Conservation (phyloP, 2,888 invertebrate species). For the Orthosia cruda region DNA sequence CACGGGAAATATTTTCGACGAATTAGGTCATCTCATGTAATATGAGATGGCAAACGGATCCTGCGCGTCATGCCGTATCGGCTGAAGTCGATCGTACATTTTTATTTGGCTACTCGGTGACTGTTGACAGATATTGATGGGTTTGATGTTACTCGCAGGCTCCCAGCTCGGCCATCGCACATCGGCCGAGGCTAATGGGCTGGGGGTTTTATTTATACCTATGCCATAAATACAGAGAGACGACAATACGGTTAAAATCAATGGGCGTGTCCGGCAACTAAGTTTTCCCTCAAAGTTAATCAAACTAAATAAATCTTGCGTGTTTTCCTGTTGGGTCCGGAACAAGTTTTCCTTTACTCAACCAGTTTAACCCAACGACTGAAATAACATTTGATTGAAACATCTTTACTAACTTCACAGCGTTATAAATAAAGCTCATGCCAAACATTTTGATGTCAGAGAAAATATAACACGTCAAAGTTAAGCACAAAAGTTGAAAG, state of each 20-base stretch:
- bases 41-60: conserved; percentile 80
- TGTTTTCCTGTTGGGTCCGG: conserved; percentile 64
- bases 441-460: conserved; percentile 72
- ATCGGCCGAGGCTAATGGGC: conserved; percentile 80
- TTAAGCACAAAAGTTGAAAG: conserved; percentile 73
- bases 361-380: conserved; percentile 11
- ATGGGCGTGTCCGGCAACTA: conserved; percentile 78
- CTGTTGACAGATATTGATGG: conserved; percentile 90
- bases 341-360: conserved; percentile 40
- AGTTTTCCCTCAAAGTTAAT: conserved; percentile 73
- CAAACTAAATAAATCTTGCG: conserved; percentile 68
- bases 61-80: conserved; percentile 80
- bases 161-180: conserved; percentile 80
- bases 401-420: background rate
- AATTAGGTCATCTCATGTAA: conserved; percentile 87
- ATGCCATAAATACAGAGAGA: conserved; percentile 81
- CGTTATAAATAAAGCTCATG: conserved; percentile 22
- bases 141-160: conserved; percentile 78
- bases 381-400: background rate
- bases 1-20: conserved; percentile 73
- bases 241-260: conserved; percentile 85
- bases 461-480: conserved; percentile 69
- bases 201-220: conserved; percentile 86
- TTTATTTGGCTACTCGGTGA: conserved; percentile 88
- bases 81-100: conserved; percentile 83